Percentiles rank a stretch among this genome's conserved stretches.
These are phyloP conservation scores for Drosophila yakuba DNA, from an alignment of 1,140 invertebrate species.

Conservation along the genomic window DNA sequence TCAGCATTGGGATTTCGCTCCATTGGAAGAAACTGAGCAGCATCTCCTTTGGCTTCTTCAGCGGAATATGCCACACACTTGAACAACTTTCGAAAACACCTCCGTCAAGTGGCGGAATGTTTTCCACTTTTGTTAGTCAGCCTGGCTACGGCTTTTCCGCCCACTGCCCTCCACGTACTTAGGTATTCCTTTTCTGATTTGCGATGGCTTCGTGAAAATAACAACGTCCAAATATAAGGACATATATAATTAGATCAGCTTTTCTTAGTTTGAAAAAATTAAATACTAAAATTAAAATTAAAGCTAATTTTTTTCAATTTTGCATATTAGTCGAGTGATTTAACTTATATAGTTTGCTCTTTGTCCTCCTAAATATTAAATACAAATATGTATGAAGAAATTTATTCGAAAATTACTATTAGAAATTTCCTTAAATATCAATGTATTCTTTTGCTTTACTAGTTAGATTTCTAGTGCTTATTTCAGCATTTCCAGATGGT, in stretches of 20 bases:
- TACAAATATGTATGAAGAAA: neutral
- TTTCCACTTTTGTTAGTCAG: conserved; percentile 34
- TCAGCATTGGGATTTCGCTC: conserved; percentile 9
- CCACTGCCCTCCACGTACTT: conserved; percentile 10
- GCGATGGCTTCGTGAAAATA: conserved; percentile 19
- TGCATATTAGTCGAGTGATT: too few species aligned
- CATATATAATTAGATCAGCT: too few species aligned
- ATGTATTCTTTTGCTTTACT: too few species aligned
- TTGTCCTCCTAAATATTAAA: too few species aligned
- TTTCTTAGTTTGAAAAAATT: too few species aligned
- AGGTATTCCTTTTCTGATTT: conserved; percentile 5
- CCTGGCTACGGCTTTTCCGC: conserved; percentile 11
- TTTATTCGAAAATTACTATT: too few species aligned
- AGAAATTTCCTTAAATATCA: too few species aligned
- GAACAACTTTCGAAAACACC: conserved; percentile 49
- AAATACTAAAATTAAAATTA: too few species aligned
- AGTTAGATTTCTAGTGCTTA: too few species aligned
- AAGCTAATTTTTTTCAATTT: too few species aligned
- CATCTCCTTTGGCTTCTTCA: neutral
- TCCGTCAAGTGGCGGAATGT: conserved; percentile 44
- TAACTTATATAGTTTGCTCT: too few species aligned
- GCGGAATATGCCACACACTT: conserved; percentile 36
- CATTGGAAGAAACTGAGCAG: conserved; percentile 34
- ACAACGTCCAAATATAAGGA: too few species aligned
- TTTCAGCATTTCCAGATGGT: neutral